Evolutionary conservation across 2,797 vertebrate genomes (phyloP), one percentile per base, ranked within the genome.

Genomic region (Ataeniobius toweri): DNA sequence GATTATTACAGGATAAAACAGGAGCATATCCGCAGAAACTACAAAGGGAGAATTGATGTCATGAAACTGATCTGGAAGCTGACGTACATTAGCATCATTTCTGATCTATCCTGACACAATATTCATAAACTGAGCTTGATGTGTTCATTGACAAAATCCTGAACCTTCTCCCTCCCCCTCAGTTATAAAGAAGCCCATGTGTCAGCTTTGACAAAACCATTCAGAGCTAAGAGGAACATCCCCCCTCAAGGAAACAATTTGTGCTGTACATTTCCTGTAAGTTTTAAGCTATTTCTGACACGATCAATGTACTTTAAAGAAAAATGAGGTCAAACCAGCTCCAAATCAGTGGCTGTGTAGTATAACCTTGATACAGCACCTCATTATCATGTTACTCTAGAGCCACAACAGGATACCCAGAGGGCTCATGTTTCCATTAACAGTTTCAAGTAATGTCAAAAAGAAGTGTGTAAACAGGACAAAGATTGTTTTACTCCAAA

Each of bases 391-490:
- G 77, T 90, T 89, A 92, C 10, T 71, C 72, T 71, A n/a, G 68
- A 89, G 76, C 91, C 89, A 89, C 90, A 91, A 92, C 92, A 95
- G 94, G 93, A 95, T 94, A 84, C 78, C 70, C 48, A 44, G 53
- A 14, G 9, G 39, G 69, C 82, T 86, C 56, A 56, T 20, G 73
- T 84, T 89, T 78, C 82, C 73, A 79, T 77, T 55, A 80, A 83
- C 70, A 74, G 70, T 76, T 83, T 80, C 82, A 80, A 46, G 18
- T 84, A 71, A 51, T 81, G 80, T 70, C 79, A 86, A 80, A 90
- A 77, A 16, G 16, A 36, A 3, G 36, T 36, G 36, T 36, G 3
- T 4, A 51, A 1, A 16, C 24, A 53, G 18, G 7, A 53, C 36
- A 26, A 16, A 0, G 8, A 28, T 70, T 39, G 82, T 94, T 94